These are phyloP conservation scores for Lycophotia porphyrea DNA, from an alignment of 2,888 invertebrate species.

Conservation along the genomic window DNA sequence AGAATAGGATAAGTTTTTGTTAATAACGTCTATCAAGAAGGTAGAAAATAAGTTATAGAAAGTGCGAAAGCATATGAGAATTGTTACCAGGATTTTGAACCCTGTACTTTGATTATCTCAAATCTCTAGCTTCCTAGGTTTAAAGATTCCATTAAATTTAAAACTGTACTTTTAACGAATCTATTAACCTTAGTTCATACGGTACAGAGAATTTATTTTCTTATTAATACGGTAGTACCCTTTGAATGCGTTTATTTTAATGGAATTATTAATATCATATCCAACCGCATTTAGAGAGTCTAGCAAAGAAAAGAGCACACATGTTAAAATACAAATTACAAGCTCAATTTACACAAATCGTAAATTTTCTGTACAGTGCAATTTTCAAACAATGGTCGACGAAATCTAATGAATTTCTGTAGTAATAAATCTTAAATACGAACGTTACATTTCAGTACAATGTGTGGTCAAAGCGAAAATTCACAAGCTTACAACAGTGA, in stretches of 20 bases:
- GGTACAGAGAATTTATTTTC: neutral
- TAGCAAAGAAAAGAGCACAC: neutral
- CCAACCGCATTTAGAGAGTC: neutral
- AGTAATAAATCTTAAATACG: neutral
- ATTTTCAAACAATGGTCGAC: neutral
- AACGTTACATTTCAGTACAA: slow-evolving; percentile 3
- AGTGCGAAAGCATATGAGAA: neutral
- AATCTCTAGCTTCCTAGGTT: neutral
- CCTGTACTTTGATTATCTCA: neutral
- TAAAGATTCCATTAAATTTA: neutral
- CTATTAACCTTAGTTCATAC: neutral
- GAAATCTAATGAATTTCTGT: neutral
- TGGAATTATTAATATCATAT: neutral
- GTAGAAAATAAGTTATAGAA: neutral
- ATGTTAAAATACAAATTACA: neutral
- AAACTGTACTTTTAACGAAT: neutral
- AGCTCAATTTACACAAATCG: neutral
- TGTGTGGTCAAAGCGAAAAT: slow-evolving; percentile 35
- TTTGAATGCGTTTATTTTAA: neutral
- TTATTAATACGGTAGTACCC: neutral
- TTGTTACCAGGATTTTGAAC: neutral
- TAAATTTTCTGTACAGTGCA: neutral
- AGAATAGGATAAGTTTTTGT: too few species aligned
- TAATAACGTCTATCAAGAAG: neutral
- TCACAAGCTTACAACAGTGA: slow-evolving; percentile 35